Percentiles rank a stretch among this genome's conserved stretches.
These are phyloP conservation scores for Steatocranus sp. DNA, from an alignment of 2,797 vertebrate species.

Conservation along the genomic window DNA sequence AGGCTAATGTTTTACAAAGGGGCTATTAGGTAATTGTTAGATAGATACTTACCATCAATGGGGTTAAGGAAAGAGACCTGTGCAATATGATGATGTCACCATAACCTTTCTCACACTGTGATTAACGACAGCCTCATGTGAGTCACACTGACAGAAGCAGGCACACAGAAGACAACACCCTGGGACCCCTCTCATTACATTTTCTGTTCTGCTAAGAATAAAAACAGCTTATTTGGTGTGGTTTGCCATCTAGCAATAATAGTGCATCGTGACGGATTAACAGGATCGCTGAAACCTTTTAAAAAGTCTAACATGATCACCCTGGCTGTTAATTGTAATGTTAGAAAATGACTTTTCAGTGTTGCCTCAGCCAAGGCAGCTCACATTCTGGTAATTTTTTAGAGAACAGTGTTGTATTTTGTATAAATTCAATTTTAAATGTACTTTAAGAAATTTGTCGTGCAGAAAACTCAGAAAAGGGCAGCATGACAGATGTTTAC, in stretches of 20 bases:
- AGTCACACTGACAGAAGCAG: not conserved
- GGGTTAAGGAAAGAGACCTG: not conserved
- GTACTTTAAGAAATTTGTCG: not conserved
- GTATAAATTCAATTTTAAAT: not conserved
- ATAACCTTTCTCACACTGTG: not conserved
- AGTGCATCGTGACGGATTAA: not conserved
- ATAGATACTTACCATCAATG: not conserved
- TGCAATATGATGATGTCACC: not conserved
- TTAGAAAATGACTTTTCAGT: not conserved
- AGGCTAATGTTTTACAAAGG: not conserved
- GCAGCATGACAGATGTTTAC: not conserved
- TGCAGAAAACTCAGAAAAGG: not conserved
- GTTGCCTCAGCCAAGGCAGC: not conserved
- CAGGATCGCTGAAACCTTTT: not conserved
- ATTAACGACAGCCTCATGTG: slow-evolving; percentile 8
- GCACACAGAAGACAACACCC: not conserved
- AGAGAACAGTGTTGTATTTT: not conserved
- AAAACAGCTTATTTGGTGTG: not conserved
- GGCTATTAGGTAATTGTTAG: not conserved
- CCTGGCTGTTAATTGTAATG: slow-evolving; percentile 14
- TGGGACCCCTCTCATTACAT: not conserved
- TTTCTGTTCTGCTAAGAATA: not conserved
- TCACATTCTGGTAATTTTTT: not conserved
- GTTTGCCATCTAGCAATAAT: not conserved
- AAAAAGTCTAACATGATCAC: not conserved